Evolutionary conservation across 2,113 vertebrate species (phyloP).

Genomic region (Salminus brasiliensis): DNA sequence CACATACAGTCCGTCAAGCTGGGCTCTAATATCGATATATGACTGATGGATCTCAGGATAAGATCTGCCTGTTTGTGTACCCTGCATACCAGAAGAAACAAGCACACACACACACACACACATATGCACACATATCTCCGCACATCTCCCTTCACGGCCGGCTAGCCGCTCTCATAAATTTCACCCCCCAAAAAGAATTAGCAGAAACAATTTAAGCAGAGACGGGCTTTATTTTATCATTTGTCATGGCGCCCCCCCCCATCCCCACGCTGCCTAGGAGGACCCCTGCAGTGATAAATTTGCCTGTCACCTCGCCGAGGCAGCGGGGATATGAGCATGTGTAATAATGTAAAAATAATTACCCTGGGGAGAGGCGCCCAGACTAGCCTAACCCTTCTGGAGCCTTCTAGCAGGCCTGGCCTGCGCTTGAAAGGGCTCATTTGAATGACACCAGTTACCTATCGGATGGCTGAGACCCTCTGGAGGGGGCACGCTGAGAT

Average conservation of each 20-base stretch:
- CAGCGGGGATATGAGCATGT: conserved; percentile 80
- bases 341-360: conserved; percentile 88
- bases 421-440: conserved; percentile 59
- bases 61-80: conserved; percentile 65
- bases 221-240: conserved; percentile 84
- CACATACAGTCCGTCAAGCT: conserved; percentile 27
- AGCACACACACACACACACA: conserved; percentile 66
- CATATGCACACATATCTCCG: conserved; percentile 60
- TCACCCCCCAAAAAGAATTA: conserved; percentile 76
- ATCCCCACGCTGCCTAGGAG: conserved; percentile 10
- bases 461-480: conserved; percentile 64
- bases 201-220: conserved; percentile 84
- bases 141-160: conserved; percentile 71
- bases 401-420: conserved; percentile 58
- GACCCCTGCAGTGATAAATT: conserved; percentile 80
- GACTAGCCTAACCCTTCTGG: conserved; percentile 39
- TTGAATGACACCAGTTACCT: conserved; percentile 77
- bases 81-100: conserved; percentile 55
- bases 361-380: conserved; percentile 76
- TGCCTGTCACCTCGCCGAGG: conserved; percentile 79
- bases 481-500: background rate
- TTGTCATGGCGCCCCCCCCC: conserved; percentile 68
- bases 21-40: conserved; percentile 58
- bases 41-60: conserved; percentile 64
- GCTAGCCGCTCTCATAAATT: conserved; percentile 80